Evolutionary conservation across 1,140 invertebrate species (phyloP).

Genomic region (Bilobella aurantiaca): DNA sequence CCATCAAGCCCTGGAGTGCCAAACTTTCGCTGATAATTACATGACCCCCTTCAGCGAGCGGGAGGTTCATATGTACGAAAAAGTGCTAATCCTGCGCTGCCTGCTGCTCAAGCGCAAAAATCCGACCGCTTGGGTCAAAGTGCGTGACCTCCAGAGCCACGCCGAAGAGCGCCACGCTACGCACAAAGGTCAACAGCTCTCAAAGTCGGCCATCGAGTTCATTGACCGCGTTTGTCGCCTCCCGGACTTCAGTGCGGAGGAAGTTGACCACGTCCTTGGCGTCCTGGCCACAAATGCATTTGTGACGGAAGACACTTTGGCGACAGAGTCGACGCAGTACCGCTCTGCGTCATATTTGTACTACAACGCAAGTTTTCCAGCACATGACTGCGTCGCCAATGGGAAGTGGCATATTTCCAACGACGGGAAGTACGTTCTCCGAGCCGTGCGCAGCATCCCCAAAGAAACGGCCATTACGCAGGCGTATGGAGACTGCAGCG

Average conservation of each 20-base stretch:
- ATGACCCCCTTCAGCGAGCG: not conserved
- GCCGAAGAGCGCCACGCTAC: not conserved
- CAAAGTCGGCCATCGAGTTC: slow-evolving; percentile 10
- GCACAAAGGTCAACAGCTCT: slow-evolving; percentile 7
- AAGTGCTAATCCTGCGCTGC: slow-evolving; percentile 13
- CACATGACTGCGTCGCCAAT: slow-evolving; percentile 20
- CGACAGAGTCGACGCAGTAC: not conserved
- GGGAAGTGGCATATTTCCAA: slow-evolving; percentile 14
- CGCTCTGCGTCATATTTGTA: slow-evolving; percentile 15
- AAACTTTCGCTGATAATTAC: not conserved
- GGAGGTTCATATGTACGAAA: slow-evolving; percentile 17
- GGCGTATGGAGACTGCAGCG: slow-evolving; percentile 12
- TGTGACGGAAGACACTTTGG: slow-evolving; percentile 18
- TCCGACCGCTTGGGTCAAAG: slow-evolving; percentile 15
- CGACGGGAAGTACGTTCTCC: slow-evolving; percentile 14
- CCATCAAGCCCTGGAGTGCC: slow-evolving; percentile 16
- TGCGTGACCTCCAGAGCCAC: slow-evolving; percentile 12
- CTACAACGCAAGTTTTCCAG: slow-evolving; percentile 18
- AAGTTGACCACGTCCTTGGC: slow-evolving; percentile 23
- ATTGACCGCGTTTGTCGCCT: slow-evolving; percentile 11
- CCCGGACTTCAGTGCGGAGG: not conserved
- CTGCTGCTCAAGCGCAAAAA: slow-evolving; percentile 12
- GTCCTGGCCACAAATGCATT: slow-evolving; percentile 21
- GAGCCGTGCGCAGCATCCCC: slow-evolving; percentile 6
- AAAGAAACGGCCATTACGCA: slow-evolving; percentile 9